phyloP scores from a whole-genome alignment of 2,797 vertebrate species.

The Cottoperca gobio region DNA sequence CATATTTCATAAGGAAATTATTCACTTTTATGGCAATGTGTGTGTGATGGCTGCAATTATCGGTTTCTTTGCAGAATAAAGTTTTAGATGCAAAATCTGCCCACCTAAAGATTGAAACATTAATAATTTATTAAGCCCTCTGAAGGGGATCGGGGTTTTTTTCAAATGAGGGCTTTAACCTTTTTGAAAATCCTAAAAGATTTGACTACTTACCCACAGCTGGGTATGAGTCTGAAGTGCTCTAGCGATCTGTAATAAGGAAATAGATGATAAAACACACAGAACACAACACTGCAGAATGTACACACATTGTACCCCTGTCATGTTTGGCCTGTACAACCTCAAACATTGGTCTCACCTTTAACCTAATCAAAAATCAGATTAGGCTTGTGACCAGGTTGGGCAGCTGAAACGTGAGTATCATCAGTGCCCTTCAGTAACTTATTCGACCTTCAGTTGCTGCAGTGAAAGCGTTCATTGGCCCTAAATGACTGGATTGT shows the following conservation, averaged over 20 bases:
- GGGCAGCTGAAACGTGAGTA: background rate
- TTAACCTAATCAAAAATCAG: background rate
- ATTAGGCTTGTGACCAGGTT: background rate
- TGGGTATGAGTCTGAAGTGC: background rate
- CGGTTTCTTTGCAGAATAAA: background rate
- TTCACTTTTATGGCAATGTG: slow-evolving; percentile 17
- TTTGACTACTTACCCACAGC: background rate
- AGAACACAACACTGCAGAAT: background rate
- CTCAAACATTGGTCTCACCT: background rate
- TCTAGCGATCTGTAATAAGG: background rate
- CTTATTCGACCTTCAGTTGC: slow-evolving; percentile 2
- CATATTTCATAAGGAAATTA: slow-evolving; percentile 14
- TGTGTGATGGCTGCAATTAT: slow-evolving; percentile 12
- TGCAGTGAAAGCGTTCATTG: background rate
- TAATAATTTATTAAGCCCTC: background rate
- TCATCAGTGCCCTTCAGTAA: background rate
- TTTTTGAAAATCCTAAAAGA: background rate
- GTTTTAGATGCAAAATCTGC: slow-evolving; percentile 15
- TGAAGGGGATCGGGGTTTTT: background rate
- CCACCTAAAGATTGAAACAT: slow-evolving; percentile 9
- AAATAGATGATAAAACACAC: background rate
- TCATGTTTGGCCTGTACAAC: background rate
- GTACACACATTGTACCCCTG: background rate
- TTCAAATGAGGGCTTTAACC: slow-evolving; percentile 6
- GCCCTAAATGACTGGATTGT: background rate